Base-by-base conservation (phyloP, 2,113 vertebrate genomes). In the Struthidea cinerea region DNA sequence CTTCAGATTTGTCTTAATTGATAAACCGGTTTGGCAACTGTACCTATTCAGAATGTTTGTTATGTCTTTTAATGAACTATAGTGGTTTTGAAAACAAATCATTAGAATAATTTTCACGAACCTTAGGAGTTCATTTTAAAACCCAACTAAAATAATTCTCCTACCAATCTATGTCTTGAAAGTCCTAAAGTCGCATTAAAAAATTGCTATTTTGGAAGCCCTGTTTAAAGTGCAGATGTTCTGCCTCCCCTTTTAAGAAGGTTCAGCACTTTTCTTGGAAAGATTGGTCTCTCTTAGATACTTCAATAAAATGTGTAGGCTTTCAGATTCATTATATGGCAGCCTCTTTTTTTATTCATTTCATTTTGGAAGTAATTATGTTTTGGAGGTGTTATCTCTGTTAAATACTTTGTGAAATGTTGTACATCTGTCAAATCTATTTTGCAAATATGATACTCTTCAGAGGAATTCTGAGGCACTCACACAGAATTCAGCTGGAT, bases 401-500 rank as follows among this genome's bases (percentile, higher is more conserved):
- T 91, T 91, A 87, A 87, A 87, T 94, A 65, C 56, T 94, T 92
- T 11, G 41, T 68, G 76, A 70, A 77, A 78, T 85, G 41, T 89
- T 81, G 39, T 89, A 79, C 67, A 69, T 91, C 82, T 93, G 87
- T 83, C 84, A 50, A 85, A 91, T 55, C 70, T 94, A 19, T 90
- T 95, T 96, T 91, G 44, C 59, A 91, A 93, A 80, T 64, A 69
- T 1, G 18, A 87, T 93, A 90, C 21, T 87, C 87, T 79, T 87
- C 57, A 41, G 69, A 90, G 89, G 74, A 91, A 57, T 89, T 96
- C 78, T 89, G 78, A 90, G 67, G 57, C 70, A 53, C 44, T 95
- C 57, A 42, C 69, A 37, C 46, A 65, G 82, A 94, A 90, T 96
- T 91, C 89, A 85, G 55, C 50, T 86, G 87, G 70, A 96, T 96